Evolutionary conservation across 2,888 invertebrate species (phyloP), one percentile per base, ranked within the genome.

Genomic region (Drosophila borealis): DNA sequence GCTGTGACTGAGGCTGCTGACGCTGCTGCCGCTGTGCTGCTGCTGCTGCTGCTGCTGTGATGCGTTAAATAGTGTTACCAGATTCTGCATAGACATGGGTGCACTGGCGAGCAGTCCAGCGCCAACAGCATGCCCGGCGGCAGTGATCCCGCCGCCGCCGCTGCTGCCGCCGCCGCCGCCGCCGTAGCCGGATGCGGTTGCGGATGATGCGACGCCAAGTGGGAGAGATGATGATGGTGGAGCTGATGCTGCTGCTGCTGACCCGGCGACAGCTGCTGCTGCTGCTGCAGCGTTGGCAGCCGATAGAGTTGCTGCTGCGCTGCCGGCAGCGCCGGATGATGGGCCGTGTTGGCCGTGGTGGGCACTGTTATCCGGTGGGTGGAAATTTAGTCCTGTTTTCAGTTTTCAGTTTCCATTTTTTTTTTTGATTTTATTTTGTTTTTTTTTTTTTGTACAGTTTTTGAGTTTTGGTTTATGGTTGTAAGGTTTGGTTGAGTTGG

Each of bases 11-110:
- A 61, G 64, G 55, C 77, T 75, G 80, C 42, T 80, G 80, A 14
- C 70, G 78, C 13, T 56, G 67, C 13, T 69, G 70, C 19, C 71
- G 80, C 29, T 70, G 96, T 76, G 83, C 6, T 65, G 64, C 10
- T 63, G 76, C 51, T 60, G 81, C 34, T 72, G 80, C 36, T 63
- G 74, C 46, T 73, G 67, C 34, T 63, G 66, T 69, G 82, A 45
- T 70, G 83, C 67, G 74, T 70, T 70, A 14, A 83, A 53, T 75
- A 92, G 79, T 60, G 98, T 97, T 88, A 98, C 97, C 92, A 98
- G 93, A 93, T 97, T 97, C 94, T 98, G 98, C 94, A 98, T 96
- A 89, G 96, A 96, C 93, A 97, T 96, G 61, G 97, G 96, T 85
- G 85, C 66, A 85, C 51, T 67, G 89, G 89, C n/a, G 81, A 94